Evolutionary conservation across 2,888 invertebrate species (phyloP), one percentile per base, ranked within the genome.

Genomic region (Oxyscelio sp.): DNA sequence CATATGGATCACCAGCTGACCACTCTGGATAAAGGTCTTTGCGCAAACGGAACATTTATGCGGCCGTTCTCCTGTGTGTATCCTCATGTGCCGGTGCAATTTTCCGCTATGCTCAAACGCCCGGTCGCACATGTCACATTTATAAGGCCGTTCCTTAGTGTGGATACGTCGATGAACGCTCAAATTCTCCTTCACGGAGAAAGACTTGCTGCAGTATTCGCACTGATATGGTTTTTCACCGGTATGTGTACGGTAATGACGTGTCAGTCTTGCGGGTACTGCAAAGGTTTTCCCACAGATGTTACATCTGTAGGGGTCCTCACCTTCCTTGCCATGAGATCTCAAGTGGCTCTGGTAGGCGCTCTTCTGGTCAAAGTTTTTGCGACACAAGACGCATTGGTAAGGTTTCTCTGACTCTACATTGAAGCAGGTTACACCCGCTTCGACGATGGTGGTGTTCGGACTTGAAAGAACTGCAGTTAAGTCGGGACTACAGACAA

Each of bases 91-190:
- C 24, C 98, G 96, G 92, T 98, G 98, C 73, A 98, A 95, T 92
- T 98, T 98, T 4, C 98, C 98, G 78, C 97, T 97, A 93, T 98
- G 98, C 93, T 98, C 98, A 92, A 98, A 98, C 0, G 98, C 98
- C 4, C 98, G 95, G 11, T 97, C 97, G 93, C 98, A 98, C 2
- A 98, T 97, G 84, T 97, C 96, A 92, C 98, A 98, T 91, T 98
- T 97, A n/a, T n/a, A n/a, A n/a, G n/a, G n/a, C n/a, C n/a, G n/a
- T n/a, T n/a, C n/a, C n/a, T n/a, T n/a, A n/a, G n/a, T n/a, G n/a
- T n/a, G n/a, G n/a, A n/a, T n/a, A n/a, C n/a, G n/a, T n/a, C n/a
- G n/a, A n/a, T n/a, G n/a, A n/a, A n/a, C n/a, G n/a, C n/a, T n/a
- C n/a, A n/a, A n/a, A n/a, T n/a, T n/a, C n/a, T n/a, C n/a, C n/a